Evolutionary conservation across 2,113 vertebrate species (phyloP).

Genomic region (Typhlomys cinereus): DNA sequence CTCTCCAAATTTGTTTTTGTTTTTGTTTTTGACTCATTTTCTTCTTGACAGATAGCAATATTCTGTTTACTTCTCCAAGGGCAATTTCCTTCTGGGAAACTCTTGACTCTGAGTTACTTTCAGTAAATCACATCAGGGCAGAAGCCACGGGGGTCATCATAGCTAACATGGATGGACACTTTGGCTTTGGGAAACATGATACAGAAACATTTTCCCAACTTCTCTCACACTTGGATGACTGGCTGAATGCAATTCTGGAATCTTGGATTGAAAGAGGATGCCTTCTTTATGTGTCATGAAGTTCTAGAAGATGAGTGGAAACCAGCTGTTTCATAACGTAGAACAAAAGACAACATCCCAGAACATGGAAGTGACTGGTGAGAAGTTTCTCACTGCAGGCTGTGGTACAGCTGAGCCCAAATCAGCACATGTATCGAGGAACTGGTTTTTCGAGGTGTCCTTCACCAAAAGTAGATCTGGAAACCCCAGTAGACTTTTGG

Average conservation of each 20-base stretch:
- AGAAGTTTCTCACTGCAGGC: not conserved
- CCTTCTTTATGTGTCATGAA: not conserved
- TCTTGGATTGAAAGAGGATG: not conserved
- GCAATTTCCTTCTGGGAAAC: constrained; percentile 8
- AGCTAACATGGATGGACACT: not conserved
- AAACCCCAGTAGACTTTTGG: not conserved
- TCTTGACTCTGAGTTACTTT: not conserved
- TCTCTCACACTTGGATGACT: not conserved
- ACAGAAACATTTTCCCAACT: not conserved
- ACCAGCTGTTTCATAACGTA: not conserved
- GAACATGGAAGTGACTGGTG: not conserved
- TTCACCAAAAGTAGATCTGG: not conserved
- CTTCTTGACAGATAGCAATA: not conserved
- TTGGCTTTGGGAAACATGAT: not conserved
- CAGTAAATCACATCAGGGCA: not conserved
- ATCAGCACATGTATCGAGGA: not conserved
- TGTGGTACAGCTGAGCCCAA: not conserved
- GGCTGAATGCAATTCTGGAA: not conserved
- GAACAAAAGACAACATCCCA: not conserved
- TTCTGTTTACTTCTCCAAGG: not conserved
- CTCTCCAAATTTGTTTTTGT: not conserved
- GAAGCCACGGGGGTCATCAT: not conserved
- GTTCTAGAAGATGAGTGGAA: not conserved
- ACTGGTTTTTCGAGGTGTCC: not conserved
- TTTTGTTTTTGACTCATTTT: not conserved